Conservation (phyloP, 2,888 invertebrate genomes). For the Eurytoma adleriae region DNA sequence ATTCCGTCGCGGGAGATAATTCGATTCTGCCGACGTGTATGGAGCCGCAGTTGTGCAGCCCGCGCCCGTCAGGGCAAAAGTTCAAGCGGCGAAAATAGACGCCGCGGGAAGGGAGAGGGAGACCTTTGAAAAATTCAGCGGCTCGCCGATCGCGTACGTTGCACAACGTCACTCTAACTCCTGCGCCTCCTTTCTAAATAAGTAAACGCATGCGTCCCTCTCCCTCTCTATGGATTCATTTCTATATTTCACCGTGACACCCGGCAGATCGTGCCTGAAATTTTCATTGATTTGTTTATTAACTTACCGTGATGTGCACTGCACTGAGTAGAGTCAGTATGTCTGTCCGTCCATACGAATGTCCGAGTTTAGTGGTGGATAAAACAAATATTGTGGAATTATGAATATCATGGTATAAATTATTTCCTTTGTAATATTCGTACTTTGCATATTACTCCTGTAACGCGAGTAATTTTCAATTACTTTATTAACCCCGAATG, state of each 20-base stretch:
- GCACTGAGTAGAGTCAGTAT: too few species aligned
- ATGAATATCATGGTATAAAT: too few species aligned
- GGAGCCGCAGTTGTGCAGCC: constrained; percentile 25
- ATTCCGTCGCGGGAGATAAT: constrained; percentile 43
- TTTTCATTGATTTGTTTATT: too few species aligned
- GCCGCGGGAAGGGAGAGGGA: constrained; percentile 17
- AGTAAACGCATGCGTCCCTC: background rate
- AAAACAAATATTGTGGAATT: too few species aligned
- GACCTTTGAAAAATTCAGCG: constrained; percentile 60
- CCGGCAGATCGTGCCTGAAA: too few species aligned
- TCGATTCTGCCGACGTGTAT: constrained; percentile 23
- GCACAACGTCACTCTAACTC: constrained; percentile 17
- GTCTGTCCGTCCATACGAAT: too few species aligned
- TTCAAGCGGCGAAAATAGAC: constrained; percentile 63
- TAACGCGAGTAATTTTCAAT: too few species aligned
- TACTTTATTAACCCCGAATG: too few species aligned
- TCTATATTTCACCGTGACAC: constrained; percentile 5
- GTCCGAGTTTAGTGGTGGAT: too few species aligned
- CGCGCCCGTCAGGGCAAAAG: constrained; percentile 61
- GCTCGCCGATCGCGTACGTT: constrained; percentile 37
- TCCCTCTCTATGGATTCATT: constrained; percentile 35
- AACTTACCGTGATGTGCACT: too few species aligned
- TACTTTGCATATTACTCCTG: too few species aligned
- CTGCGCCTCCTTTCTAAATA: background rate
- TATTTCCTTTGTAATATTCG: too few species aligned